Evolutionary conservation across 1,140 invertebrate genomes (phyloP), one percentile per base, ranked within the genome.

Genomic region (Popillia japonica): DNA sequence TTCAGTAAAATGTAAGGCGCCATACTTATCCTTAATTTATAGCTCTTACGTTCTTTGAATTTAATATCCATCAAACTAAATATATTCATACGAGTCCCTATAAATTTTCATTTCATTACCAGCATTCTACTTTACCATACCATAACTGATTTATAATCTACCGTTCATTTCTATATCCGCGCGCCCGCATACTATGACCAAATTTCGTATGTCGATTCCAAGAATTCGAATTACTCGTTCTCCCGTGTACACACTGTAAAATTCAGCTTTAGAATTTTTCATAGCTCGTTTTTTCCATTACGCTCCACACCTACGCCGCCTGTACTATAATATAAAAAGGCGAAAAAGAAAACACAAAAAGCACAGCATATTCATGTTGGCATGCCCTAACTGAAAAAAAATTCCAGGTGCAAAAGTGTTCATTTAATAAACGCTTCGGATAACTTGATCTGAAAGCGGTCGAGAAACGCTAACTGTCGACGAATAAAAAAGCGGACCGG

Each of bases 401-500:
- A 68, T 68, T 68, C 44, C 61, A 68, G 27, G 61, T 68, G 61
- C 61, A 27, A 55, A 68, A 68, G 61, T 68, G 61, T 68, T 68
- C 61, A 68, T 68, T 68, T 68, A 68, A 68, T 68, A 68, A 68
- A 68, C 61, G 61, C 61, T 68, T 27, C 27, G 61, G 22, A 68
- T 68, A 68, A 68, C 61, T 68, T 68, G 61, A 34, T 68, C 61
- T 68, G 22, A 68, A 68, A 68, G 61, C 61, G 61, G 61, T 68
- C 61, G 61, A 34, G 22, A 27, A 68, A 7, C 61, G 61, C 61
- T 68, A 68, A 68, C 61, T 68, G 61, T 68, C 61, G 61, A 14
- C 27, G 61, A 68, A 68, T 68, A 22, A 68, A 68, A 68, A 68
- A 34, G 3, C 61, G 22, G 61, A 17, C 14, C 14, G 48, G 22